Evolutionary conservation across 1,140 invertebrate genomes (phyloP).

Genomic region (Agrypnia vestita): DNA sequence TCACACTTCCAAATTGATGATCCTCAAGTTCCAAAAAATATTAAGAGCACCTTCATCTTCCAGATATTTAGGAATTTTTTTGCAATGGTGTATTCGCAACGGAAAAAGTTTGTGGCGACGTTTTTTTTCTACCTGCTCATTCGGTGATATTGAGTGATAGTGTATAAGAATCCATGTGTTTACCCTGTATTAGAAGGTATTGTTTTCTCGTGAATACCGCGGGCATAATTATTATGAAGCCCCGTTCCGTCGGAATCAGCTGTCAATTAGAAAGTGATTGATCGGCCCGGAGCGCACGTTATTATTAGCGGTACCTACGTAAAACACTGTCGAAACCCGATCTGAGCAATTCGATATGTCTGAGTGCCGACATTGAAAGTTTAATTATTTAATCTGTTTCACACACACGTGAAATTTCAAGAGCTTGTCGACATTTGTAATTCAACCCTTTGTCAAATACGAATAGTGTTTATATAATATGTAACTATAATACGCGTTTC

Average conservation of each 20-base stretch:
- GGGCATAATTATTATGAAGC: too few species aligned
- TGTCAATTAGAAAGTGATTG: not conserved
- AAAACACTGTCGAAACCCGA: not conserved
- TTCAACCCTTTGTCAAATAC: not conserved
- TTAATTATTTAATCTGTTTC: constrained; percentile 2
- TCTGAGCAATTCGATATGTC: not conserved
- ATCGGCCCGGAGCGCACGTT: not conserved
- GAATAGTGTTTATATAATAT: too few species aligned
- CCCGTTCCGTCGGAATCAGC: too few species aligned
- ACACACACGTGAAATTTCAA: not conserved
- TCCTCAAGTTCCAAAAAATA: too few species aligned
- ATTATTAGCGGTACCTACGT: not conserved
- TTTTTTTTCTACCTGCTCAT: not conserved
- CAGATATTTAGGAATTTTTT: too few species aligned
- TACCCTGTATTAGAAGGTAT: too few species aligned
- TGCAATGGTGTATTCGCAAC: too few species aligned
- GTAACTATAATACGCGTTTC: too few species aligned
- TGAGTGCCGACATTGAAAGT: not conserved
- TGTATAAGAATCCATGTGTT: not conserved
- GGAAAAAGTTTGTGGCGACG: too few species aligned
- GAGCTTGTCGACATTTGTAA: not conserved
- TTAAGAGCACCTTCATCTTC: too few species aligned
- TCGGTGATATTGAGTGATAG: not conserved
- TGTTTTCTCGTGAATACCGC: too few species aligned
- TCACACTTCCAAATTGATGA: too few species aligned